Base-by-base conservation (phyloP, 2,888 invertebrate genomes). In the Monochamus alternatus region DNA sequence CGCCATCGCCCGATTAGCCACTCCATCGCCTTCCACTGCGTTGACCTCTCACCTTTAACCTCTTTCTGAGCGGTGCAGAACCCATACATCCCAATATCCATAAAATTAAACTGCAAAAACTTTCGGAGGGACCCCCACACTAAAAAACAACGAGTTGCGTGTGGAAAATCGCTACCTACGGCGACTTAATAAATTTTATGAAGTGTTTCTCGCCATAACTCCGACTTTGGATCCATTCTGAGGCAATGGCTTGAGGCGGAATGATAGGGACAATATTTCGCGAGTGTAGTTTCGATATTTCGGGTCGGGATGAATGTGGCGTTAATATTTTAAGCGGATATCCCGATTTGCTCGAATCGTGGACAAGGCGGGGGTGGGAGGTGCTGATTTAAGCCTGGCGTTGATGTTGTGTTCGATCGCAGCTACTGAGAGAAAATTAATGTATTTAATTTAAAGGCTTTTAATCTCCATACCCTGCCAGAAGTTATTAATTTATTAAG, bases 161-260 rank as follows among this genome's bases (percentile, higher is more conserved):
- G 72, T 31, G 67, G 62, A 74, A 74, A 71, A 64, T 64, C 60
- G 31, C 59, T 63, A 52, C 55, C 68, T 75, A 78, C 65, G 69
- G 72, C 68, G 44, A 63, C 71, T 72, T 78, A 77, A 78, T 78
- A 75, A 68, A 68, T 59, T 80, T 80, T 78, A 77, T 80, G 77
- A 76, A 78, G 74, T 79, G 77, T 74, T 65, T 62, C 71, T 51
- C 44, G 63, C 52, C 66, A 71, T 72, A 71, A 67, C 66, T 75
- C 75, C 14, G 5, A 58, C 14, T 63, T 10, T 72, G 75, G 60
- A 76, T 66, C 77, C 73, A 78, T 78, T 77, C 75, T 65, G 73
- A 80, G 68, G 73, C 73, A 77, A 76, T 77, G 78, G 78, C 63
- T 76, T 75, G 76, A 75, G 76, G 76, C 77, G 74, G 63, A 67